Evolutionary conservation across 2,113 vertebrate genomes (phyloP).

Genomic region (Phaethon lepturus): DNA sequence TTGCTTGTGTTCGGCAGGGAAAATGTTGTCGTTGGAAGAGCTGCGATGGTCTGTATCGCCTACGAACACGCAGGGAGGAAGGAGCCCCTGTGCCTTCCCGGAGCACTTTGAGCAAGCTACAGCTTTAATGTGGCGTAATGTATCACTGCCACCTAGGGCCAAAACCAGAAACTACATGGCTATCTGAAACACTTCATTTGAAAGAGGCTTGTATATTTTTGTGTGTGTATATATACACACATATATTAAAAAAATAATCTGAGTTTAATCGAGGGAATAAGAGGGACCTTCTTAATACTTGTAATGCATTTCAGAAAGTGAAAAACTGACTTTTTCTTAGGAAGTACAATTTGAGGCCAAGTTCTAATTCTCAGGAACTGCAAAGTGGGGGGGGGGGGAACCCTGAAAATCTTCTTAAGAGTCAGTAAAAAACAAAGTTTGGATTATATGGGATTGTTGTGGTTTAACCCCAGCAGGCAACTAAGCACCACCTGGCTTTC

Average conservation of each 20-base stretch:
- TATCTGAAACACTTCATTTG: not conserved
- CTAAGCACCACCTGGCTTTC: fast-evolving
- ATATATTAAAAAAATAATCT: not conserved
- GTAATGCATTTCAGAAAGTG: not conserved
- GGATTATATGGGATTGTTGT: not conserved
- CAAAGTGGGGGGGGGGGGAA: not conserved
- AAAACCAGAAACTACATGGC: not conserved
- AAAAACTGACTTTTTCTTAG: not conserved
- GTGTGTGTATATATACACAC: fast-evolving
- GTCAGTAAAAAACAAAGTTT: not conserved
- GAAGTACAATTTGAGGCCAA: not conserved
- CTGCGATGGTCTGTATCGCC: not conserved
- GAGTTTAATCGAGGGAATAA: not conserved
- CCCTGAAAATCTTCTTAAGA: not conserved
- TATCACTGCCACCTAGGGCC: constrained; percentile 71
- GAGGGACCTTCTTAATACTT: not conserved
- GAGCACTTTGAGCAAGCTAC: not conserved
- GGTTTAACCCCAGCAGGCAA: not conserved
- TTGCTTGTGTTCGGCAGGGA: not conserved
- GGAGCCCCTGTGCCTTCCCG: not conserved
- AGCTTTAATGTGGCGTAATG: not conserved
- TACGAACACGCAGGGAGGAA: not conserved
- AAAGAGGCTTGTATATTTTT: not conserved
- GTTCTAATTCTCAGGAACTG: not conserved
- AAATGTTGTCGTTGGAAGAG: not conserved